These are phyloP conservation scores for Leucopsar rothschildi DNA, from an alignment of 2,113 vertebrate genomes.

Conservation along the genomic window DNA sequence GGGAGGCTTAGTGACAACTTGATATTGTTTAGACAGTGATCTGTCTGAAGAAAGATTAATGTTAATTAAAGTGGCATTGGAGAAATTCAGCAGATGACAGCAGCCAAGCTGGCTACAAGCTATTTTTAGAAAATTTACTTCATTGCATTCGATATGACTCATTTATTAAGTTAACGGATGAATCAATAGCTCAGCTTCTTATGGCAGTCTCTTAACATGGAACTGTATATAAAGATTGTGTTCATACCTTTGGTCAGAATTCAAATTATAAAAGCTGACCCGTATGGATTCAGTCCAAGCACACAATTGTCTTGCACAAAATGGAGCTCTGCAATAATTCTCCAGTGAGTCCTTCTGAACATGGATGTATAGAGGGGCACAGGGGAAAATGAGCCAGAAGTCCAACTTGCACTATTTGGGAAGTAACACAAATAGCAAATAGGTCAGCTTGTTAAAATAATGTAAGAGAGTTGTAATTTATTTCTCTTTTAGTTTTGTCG, in stretches of 20 bases:
- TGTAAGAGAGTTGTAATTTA: neutral
- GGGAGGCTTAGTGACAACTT: slow-evolving; percentile 12
- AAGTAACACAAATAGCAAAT: neutral
- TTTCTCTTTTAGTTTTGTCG: neutral
- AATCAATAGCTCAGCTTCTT: slow-evolving; percentile 38
- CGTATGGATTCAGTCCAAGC: neutral
- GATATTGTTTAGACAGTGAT: slow-evolving; percentile 35
- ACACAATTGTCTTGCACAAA: neutral
- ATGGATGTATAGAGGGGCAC: neutral
- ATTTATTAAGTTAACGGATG: slow-evolving; percentile 46
- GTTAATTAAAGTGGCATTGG: slow-evolving; percentile 54
- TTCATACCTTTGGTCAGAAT: neutral
- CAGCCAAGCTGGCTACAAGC: slow-evolving; percentile 34
- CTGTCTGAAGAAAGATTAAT: slow-evolving; percentile 42
- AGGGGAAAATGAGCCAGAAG: neutral
- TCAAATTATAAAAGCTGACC: neutral
- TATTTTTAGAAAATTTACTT: slow-evolving; percentile 62
- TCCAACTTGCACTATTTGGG: neutral
- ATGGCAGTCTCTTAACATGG: neutral
- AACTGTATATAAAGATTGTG: neutral
- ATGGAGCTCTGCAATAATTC: neutral
- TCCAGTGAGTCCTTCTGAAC: fast-evolving
- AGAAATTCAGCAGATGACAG: slow-evolving; percentile 53
- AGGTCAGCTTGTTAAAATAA: neutral
- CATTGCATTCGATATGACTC: slow-evolving; percentile 15